Conservation (phyloP, 2,113 vertebrate genomes). For the Gila orcuttii region DNA sequence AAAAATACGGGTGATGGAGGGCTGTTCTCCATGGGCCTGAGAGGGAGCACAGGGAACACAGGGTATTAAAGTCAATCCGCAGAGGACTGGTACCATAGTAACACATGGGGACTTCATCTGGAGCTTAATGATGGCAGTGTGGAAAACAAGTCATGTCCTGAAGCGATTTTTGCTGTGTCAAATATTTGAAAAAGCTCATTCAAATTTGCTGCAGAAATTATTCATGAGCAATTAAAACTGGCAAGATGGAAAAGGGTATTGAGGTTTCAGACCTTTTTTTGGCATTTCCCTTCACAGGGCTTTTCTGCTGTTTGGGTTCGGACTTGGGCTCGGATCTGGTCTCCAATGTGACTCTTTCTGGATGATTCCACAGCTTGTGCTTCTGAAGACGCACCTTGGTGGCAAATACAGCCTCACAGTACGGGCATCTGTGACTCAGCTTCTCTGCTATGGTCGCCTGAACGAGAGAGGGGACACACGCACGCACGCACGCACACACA, state of each 20-base stretch:
- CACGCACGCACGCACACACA: neutral
- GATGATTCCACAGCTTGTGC: slow-evolving; percentile 93
- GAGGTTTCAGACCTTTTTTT: slow-evolving; percentile 87
- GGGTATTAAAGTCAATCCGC: slow-evolving; percentile 21
- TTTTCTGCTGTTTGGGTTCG: slow-evolving; percentile 80
- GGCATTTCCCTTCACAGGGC: slow-evolving; percentile 75
- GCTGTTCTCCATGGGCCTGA: slow-evolving; percentile 84
- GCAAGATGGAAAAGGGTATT: neutral
- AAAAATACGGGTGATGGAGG: slow-evolving; percentile 82
- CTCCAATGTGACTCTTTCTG: slow-evolving; percentile 78
- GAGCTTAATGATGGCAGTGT: neutral
- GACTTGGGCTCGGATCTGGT: slow-evolving; percentile 57
- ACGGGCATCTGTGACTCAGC: slow-evolving; percentile 86
- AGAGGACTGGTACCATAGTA: slow-evolving; percentile 10
- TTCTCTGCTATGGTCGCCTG: slow-evolving; percentile 87
- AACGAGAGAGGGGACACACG: neutral
- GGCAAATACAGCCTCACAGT: slow-evolving; percentile 92
- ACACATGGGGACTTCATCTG: slow-evolving; percentile 5
- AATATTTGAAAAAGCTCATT: neutral
- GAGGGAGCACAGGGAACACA: slow-evolving; percentile 17
- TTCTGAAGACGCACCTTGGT: slow-evolving; percentile 96
- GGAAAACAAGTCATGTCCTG: slow-evolving; percentile 27
- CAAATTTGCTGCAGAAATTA: neutral
- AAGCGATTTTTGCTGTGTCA: neutral
- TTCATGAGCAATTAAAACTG: neutral